Base-by-base conservation (phyloP, 2,888 invertebrate genomes). In the Lacanobia wlatinum region DNA sequence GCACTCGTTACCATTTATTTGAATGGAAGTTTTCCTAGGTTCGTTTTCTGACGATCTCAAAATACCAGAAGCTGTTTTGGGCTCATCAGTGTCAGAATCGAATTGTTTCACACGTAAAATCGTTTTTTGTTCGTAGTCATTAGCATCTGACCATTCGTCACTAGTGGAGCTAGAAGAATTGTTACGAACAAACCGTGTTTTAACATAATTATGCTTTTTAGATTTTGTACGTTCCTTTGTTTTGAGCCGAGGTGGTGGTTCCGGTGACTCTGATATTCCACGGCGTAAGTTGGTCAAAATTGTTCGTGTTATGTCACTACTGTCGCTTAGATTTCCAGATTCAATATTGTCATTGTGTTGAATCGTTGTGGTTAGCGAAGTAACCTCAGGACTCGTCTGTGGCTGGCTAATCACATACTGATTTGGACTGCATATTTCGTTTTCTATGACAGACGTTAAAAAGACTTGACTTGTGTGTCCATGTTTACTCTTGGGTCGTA, bases 1-100 rank as follows among this genome's bases (percentile, higher is more conserved):
- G 93, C 96, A 98, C 94, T 97, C 98, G 90, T 97, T 97, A 67
- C 97, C 97, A 90, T 96, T 98, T 88, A 98, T 98, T 96, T 97
- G 96, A 86, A 98, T 98, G 18, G 98, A 98, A 23, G 98, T 97
- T 94, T 97, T 97, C 85, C 96, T 95, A 16, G 95, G 93, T 78
- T 96, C 96, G 77, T 91, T 93, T 88, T 94, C 94, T 34, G 87
- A 83, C 55, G 89, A 87, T 68, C 92, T 90, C 74, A 89, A 84
- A n/a, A 88, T 77, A 40, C 90, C 86, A 85, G 86, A 88, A 73
- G 81, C 82, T 71, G 82, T 79, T 85, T 90, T 92, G 46, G 85
- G 75, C 65, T 94, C 90, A 71, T 91, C 92, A 52, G 95, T 95
- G 88, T 97, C 97, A 76, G 97, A 94, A 86, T 96, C 96, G 83